A percentile compares a stretch with the other conserved stretches of the same genome.
Evolutionary conservation across 2,113 vertebrate species (phyloP).

Genomic region (Passer montanus): DNA sequence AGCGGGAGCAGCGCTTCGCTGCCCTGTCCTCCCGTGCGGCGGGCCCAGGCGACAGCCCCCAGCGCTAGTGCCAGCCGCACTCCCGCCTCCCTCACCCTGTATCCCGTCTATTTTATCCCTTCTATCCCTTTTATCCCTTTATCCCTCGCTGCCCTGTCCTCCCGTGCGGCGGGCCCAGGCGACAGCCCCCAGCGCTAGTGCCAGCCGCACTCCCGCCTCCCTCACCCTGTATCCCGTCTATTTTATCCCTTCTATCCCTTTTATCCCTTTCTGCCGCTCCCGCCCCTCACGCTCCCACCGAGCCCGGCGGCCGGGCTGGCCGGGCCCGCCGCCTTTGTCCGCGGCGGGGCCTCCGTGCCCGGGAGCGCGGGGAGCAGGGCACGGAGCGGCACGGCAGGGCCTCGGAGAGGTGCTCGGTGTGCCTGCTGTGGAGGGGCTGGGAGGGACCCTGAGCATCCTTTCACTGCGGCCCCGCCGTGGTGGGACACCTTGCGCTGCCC

Average conservation of each 20-base stretch:
- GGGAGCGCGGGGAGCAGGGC: background rate
- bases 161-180: no score
- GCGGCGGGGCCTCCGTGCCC: background rate
- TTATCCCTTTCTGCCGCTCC: background rate
- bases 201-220: accelerated
- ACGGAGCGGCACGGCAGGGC: background rate
- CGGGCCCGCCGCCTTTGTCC: background rate
- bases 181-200: accelerated
- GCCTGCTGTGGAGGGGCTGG: background rate
- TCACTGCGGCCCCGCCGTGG: accelerated
- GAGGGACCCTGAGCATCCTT: no score
- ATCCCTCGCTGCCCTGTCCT: no score
- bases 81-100: background rate
- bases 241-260: background rate
- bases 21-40: background rate
- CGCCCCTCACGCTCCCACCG: background rate
- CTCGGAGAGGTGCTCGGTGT: accelerated
- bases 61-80: accelerated
- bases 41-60: accelerated
- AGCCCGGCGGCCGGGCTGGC: background rate
- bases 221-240: background rate
- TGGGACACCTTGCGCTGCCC: no score
- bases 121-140: background rate
- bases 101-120: background rate
- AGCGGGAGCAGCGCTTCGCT: background rate